Conservation (phyloP, 2,888 invertebrate species). For the Ectemnius lituratus region DNA sequence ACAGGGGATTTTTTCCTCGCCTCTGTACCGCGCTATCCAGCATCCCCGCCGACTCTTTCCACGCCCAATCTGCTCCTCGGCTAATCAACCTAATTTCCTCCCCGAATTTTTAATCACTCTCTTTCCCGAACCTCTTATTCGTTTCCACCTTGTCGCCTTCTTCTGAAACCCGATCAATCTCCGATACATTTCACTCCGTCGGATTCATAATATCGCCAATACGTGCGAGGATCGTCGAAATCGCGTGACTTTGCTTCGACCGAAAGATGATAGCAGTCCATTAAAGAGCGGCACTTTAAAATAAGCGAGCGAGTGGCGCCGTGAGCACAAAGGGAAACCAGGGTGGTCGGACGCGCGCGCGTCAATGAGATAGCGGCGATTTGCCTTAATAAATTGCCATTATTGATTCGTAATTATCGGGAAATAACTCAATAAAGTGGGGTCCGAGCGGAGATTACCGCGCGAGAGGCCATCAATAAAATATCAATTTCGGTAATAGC, state of each 20-base stretch:
- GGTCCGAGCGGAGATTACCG: constrained; percentile 44
- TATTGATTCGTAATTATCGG: constrained; percentile 73
- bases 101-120: constrained; percentile 44
- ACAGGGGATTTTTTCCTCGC: constrained; percentile 65
- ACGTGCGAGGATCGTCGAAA: neutral
- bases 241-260: no score
- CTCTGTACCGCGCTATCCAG: constrained; percentile 50
- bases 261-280: no score
- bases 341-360: constrained; percentile 14
- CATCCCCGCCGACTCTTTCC: neutral
- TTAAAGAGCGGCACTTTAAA: no score
- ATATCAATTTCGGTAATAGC: constrained; percentile 77
- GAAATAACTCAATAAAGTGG: constrained; percentile 73
- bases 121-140: constrained; percentile 30
- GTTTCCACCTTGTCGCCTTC: constrained; percentile 14
- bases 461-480: constrained; percentile 70
- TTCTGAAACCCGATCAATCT: neutral
- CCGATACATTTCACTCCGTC: neutral
- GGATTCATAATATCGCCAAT: no score
- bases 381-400: constrained; percentile 66
- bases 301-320: no score
- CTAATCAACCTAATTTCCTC: constrained; percentile 41
- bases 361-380: constrained; percentile 23
- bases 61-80: neutral
- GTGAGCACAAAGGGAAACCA: constrained; percentile 7